Conservation (phyloP, 2,113 vertebrate species). For the Peucedramus taeniatus region DNA sequence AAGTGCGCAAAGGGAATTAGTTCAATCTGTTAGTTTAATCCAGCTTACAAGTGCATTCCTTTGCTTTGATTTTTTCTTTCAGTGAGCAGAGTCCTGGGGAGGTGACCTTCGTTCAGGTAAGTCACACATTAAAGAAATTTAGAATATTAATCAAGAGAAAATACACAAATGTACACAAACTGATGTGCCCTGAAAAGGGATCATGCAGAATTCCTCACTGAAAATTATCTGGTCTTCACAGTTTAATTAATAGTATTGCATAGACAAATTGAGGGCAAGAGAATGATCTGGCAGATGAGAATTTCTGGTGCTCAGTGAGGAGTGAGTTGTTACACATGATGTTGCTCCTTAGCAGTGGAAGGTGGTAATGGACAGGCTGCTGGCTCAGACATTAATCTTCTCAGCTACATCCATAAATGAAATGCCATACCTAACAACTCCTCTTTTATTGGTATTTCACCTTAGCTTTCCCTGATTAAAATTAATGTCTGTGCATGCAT, state of each 20-base stretch:
- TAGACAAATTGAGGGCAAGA: not conserved
- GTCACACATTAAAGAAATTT: not conserved
- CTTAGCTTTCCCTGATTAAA: constrained; percentile 2
- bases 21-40: not conserved
- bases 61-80: not conserved
- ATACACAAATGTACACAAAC: not conserved
- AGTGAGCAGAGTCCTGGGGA: not conserved
- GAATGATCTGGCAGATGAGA: not conserved
- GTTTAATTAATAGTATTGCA: not conserved
- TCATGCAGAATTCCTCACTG: not conserved
- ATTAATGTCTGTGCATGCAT: not conserved
- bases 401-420: constrained; percentile 14
- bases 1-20: not conserved
- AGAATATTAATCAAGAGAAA: not conserved
- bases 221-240: not conserved
- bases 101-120: not conserved
- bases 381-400: constrained; percentile 28
- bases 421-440: constrained; percentile 35
- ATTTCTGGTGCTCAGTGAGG: not conserved
- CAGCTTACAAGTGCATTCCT: not conserved
- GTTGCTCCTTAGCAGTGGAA: not conserved
- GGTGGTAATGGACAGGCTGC: constrained; percentile 1
- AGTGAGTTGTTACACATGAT: not conserved
- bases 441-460: constrained; percentile 13
- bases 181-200: not conserved